Conservation (phyloP, 2,888 invertebrate genomes). For the Lasioglossum lativentre region DNA sequence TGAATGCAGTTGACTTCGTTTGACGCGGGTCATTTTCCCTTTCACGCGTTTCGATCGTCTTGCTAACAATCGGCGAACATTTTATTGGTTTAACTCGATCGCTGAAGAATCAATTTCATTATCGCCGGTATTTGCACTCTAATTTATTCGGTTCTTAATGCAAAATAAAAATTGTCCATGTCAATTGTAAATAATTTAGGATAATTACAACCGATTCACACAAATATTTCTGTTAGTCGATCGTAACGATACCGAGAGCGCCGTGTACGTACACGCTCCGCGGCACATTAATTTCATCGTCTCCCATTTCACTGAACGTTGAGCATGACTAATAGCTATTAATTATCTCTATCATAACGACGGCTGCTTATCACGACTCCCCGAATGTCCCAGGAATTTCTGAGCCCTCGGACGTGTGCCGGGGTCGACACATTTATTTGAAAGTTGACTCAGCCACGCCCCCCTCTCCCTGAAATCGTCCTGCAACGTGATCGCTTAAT, state of each 20-base stretch:
- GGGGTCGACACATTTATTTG: background rate
- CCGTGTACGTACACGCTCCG: constrained; percentile 1
- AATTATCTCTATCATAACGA: constrained; percentile 24
- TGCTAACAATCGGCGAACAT: constrained; percentile 5
- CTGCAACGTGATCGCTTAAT: background rate
- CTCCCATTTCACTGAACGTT: constrained; percentile 46
- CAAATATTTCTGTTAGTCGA: constrained; percentile 18
- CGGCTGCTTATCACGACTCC: constrained; percentile 10
- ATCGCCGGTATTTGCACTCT: background rate
- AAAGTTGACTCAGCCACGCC: background rate
- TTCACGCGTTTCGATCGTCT: constrained; percentile 7
- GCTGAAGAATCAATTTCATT: background rate
- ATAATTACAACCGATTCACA: background rate
- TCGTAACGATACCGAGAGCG: background rate
- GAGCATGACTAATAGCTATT: constrained; percentile 51
- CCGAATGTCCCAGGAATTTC: background rate
- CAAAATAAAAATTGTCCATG: no score
- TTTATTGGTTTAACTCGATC: background rate
- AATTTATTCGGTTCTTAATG: background rate
- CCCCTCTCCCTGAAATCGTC: background rate
- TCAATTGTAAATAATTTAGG: background rate
- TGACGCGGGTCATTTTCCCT: constrained; percentile 27
- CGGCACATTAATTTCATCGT: constrained; percentile 50
- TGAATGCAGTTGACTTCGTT: constrained; percentile 32
- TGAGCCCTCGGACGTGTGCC: background rate